A percentile compares a stretch with the other conserved stretches of the same genome.
phyloP scores from a whole-genome alignment of 2,797 vertebrate genomes.

The Neopelma chrysocephalum region DNA sequence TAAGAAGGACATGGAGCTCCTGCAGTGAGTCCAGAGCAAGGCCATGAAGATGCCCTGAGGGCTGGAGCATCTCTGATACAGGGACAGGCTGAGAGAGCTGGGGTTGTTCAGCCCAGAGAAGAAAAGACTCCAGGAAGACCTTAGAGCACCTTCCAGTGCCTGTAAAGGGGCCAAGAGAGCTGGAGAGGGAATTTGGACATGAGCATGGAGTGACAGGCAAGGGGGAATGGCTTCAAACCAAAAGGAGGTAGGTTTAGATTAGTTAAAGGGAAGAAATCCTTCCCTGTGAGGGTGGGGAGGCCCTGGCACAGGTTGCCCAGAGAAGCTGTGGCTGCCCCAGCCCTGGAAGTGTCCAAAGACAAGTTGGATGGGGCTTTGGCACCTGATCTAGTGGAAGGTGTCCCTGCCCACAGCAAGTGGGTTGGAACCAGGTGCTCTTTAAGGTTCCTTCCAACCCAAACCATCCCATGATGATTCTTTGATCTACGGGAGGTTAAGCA shows the following conservation, averaged over 20 bases:
- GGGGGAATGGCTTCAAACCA: not conserved
- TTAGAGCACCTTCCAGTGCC: not conserved
- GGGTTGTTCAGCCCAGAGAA: not conserved
- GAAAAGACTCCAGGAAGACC: not conserved
- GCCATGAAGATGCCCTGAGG: not conserved
- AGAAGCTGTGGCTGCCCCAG: not conserved
- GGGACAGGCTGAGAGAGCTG: not conserved
- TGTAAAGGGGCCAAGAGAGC: not conserved
- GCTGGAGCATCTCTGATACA: not conserved
- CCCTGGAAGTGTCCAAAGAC: not conserved
- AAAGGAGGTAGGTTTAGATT: not conserved
- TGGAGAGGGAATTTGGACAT: not conserved
- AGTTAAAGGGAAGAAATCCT: not conserved
- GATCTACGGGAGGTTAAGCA: not conserved
- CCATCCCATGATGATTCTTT: not conserved
- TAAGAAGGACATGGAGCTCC: not conserved
- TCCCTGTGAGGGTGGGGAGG: not conserved
- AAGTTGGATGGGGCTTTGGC: not conserved
- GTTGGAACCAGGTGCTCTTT: not conserved
- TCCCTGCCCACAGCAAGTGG: not conserved
- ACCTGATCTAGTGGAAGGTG: fast-evolving
- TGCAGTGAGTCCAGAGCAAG: not conserved
- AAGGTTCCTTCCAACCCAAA: not conserved
- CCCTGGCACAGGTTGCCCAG: not conserved
- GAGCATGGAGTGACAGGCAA: not conserved